Conservation (phyloP, 2,797 vertebrate genomes). For the Acanthiza pusilla region DNA sequence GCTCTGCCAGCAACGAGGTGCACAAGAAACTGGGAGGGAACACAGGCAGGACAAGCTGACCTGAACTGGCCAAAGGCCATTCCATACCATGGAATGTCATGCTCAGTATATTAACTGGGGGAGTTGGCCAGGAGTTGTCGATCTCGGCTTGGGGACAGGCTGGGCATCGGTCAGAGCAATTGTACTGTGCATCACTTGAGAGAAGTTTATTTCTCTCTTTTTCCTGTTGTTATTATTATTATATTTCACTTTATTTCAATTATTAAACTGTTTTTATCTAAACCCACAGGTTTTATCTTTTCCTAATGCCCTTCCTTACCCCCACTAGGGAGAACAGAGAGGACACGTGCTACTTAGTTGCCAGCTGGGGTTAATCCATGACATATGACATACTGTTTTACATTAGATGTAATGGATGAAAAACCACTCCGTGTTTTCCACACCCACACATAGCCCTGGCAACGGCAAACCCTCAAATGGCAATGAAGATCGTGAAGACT, state of each 20-base stretch:
- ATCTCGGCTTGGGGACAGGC: not conserved
- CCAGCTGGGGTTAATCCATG: not conserved
- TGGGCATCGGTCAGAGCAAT: not conserved
- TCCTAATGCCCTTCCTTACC: not conserved
- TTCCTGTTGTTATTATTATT: not conserved
- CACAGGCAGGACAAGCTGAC: not conserved
- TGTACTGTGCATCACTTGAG: not conserved
- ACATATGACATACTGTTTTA: not conserved
- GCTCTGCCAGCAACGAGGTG: rapidly evolving
- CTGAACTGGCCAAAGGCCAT: not conserved
- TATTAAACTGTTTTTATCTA: not conserved
- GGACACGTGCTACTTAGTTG: not conserved
- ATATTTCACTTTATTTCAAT: not conserved
- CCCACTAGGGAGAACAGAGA: not conserved
- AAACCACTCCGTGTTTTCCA: not conserved
- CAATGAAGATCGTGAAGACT: not conserved
- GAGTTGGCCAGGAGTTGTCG: rapidly evolving
- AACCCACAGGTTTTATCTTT: not conserved
- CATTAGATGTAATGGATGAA: not conserved
- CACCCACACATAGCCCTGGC: not conserved
- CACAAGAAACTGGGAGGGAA: not conserved
- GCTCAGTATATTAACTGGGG: not conserved
- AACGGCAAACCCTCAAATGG: not conserved
- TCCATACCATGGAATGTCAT: rapidly evolving
- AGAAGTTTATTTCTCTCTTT: not conserved